phyloP scores from a whole-genome alignment of 2,113 vertebrate genomes.

The Eulacestoma nigropectus region DNA sequence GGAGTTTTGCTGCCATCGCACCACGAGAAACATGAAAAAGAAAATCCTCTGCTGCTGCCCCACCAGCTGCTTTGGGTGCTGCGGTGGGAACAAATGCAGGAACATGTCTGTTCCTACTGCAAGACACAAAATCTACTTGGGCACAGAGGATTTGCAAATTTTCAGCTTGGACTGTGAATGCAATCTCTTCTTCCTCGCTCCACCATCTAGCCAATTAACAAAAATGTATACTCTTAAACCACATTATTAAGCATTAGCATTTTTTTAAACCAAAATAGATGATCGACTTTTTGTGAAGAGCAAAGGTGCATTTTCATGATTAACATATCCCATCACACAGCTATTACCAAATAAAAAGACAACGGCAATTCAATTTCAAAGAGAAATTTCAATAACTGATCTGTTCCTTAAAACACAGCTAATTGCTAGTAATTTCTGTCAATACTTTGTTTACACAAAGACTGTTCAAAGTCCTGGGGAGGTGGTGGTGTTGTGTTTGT shows the following conservation, averaged over 20 bases:
- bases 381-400: neutral
- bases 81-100: accelerated
- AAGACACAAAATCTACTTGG: neutral
- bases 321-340: neutral
- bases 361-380: neutral
- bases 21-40: accelerated
- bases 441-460: neutral
- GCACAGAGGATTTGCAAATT: neutral
- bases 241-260: neutral
- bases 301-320: neutral
- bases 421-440: neutral
- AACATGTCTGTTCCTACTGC: accelerated
- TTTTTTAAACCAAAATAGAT: neutral
- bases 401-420: neutral
- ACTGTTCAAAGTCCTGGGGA: neutral
- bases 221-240: neutral
- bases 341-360: neutral
- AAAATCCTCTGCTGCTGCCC: neutral
- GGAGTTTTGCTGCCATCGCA: neutral
- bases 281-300: neutral
- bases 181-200: neutral
- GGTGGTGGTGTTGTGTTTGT: accelerated
- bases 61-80: accelerated
- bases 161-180: accelerated
- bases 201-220: neutral